A percentile compares a stretch with the other conserved stretches of the same genome.
Evolutionary conservation across 64 coral and sea anemone species (phyloP).

Genomic region (Montipora foliosa): DNA sequence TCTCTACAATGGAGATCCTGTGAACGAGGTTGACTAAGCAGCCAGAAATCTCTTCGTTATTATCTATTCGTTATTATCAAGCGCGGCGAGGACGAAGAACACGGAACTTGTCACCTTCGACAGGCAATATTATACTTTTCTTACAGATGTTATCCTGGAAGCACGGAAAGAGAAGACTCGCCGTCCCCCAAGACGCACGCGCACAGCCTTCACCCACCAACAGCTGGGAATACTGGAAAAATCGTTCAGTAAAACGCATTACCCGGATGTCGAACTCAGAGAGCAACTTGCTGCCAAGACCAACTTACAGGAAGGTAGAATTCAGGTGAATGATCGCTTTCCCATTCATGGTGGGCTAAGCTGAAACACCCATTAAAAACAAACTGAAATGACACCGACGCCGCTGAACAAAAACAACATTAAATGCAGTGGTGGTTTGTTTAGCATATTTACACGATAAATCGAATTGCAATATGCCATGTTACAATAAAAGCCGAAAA

Average conservation of each 20-base stretch:
- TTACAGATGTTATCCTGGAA: slow-evolving; percentile 65
- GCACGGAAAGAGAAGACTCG: slow-evolving; percentile 66
- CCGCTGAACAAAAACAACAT: too few species aligned
- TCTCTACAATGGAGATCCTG: too few species aligned
- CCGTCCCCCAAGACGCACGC: slow-evolving; percentile 40
- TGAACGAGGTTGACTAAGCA: too few species aligned
- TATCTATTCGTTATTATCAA: too few species aligned
- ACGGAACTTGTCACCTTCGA: background rate
- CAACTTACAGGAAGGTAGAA: slow-evolving; percentile 64
- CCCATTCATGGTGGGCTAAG: too few species aligned
- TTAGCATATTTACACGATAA: too few species aligned
- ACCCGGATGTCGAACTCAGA: slow-evolving; percentile 74
- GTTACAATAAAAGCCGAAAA: too few species aligned
- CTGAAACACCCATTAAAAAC: too few species aligned
- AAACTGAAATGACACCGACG: too few species aligned
- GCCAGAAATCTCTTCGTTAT: too few species aligned
- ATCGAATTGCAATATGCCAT: too few species aligned
- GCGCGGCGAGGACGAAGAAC: background rate
- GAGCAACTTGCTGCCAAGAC: slow-evolving; percentile 73
- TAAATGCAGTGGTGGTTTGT: too few species aligned
- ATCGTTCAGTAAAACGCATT: slow-evolving; percentile 72
- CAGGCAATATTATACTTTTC: background rate
- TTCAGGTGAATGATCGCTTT: slow-evolving; percentile 40
- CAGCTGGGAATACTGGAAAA: slow-evolving; percentile 63
- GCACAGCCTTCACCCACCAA: slow-evolving; percentile 78